Conservation (phyloP, 2,888 invertebrate species). For the Ennomos fuscantarius region DNA sequence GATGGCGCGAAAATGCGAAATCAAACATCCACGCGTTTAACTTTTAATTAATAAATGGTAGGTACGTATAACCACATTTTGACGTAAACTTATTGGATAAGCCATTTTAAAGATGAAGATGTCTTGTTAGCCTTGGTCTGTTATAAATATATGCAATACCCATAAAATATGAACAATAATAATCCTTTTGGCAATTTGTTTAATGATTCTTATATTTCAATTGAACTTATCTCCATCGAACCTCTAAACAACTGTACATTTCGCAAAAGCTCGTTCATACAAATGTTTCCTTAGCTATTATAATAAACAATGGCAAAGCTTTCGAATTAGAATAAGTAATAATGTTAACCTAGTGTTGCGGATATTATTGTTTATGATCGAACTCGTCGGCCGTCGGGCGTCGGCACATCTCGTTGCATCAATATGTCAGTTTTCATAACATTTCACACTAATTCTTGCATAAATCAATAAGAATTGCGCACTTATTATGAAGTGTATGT, state of each 20-base stretch:
- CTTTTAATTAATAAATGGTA: neutral
- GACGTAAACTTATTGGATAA: neutral
- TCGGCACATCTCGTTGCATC: slow-evolving; percentile 25
- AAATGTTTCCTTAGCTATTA: neutral
- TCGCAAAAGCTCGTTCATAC: slow-evolving; percentile 1
- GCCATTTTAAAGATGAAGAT: slow-evolving; percentile 1
- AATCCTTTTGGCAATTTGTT: neutral
- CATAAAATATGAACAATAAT: slow-evolving; percentile 10
- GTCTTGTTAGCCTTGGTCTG: slow-evolving; percentile 9
- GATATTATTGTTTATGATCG: slow-evolving; percentile 37
- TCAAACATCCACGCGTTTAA: no score
- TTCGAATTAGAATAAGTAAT: slow-evolving; percentile 2
- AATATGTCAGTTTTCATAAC: slow-evolving; percentile 41
- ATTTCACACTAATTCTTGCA: slow-evolving; percentile 41
- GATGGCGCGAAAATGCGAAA: no score
- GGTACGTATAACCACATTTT: neutral
- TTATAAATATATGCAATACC: slow-evolving; percentile 1
- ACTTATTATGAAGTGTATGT: slow-evolving; percentile 17
- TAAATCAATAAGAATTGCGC: slow-evolving; percentile 29
- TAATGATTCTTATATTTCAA: slow-evolving; percentile 10
- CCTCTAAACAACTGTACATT: slow-evolving; percentile 8
- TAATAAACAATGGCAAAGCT: neutral
- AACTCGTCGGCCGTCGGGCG: slow-evolving; percentile 11
- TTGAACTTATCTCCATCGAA: slow-evolving; percentile 7
- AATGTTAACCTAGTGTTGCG: slow-evolving; percentile 2